phyloP scores from a whole-genome alignment of 2,888 invertebrate genomes.

The Seira sanloemensis region DNA sequence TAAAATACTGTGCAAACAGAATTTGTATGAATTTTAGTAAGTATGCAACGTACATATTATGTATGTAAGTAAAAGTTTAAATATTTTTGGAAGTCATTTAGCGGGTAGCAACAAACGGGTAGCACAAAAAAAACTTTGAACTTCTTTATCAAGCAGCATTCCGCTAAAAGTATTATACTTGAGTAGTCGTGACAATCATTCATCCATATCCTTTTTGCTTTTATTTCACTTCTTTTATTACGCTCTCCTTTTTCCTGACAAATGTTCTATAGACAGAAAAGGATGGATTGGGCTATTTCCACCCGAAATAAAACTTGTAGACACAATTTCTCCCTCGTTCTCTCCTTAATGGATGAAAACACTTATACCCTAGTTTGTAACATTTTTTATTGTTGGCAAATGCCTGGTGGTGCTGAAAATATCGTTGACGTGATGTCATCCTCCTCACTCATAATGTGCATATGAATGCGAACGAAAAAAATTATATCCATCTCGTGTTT shows the following conservation, averaged over 20 bases:
- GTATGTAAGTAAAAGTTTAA: too few species aligned
- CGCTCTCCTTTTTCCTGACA: slow-evolving; percentile 26
- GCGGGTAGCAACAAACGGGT: too few species aligned
- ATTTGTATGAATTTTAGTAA: too few species aligned
- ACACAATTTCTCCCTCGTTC: slow-evolving; percentile 20
- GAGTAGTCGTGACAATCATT: slow-evolving; percentile 19
- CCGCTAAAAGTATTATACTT: too few species aligned
- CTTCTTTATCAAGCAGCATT: too few species aligned
- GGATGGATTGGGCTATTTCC: slow-evolving; percentile 20
- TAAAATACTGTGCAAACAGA: too few species aligned
- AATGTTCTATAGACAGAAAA: slow-evolving; percentile 24
- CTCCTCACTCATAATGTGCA: slow-evolving; percentile 31
- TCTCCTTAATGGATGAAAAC: slow-evolving; percentile 46
- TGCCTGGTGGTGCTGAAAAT: slow-evolving; percentile 50
- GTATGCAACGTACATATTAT: too few species aligned
- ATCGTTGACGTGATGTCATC: slow-evolving; percentile 34
- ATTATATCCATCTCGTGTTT: slow-evolving; percentile 15
- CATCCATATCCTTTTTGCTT: slow-evolving; percentile 15
- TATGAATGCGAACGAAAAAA: slow-evolving; percentile 23
- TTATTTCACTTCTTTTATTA: background rate
- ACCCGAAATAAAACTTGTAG: slow-evolving; percentile 20
- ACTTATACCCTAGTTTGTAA: slow-evolving; percentile 17
- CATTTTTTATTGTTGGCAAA: slow-evolving; percentile 9
- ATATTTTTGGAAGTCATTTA: too few species aligned
- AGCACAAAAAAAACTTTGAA: too few species aligned